Evolutionary conservation across 2,113 vertebrate species (phyloP).

Genomic region (Tupaia chinensis): DNA sequence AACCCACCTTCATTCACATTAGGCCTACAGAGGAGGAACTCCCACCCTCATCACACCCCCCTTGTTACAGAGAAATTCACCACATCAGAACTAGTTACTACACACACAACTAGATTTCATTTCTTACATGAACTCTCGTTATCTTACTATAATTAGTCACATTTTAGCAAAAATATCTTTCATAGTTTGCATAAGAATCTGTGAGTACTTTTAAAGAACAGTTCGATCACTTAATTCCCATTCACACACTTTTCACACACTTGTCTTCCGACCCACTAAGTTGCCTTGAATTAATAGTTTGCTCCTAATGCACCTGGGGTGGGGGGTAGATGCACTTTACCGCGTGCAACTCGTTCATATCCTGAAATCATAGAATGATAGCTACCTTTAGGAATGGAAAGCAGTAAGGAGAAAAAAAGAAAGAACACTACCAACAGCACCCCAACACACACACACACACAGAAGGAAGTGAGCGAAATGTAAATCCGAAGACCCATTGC

Average conservation of each 20-base stretch:
- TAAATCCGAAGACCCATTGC: background rate
- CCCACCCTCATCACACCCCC: background rate
- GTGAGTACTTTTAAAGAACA: constrained; percentile 60
- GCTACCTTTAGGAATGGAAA: constrained; percentile 27
- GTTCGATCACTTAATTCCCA: constrained; percentile 49
- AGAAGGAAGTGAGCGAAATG: constrained; percentile 12
- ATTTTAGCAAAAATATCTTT: constrained; percentile 62
- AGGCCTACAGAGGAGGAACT: background rate
- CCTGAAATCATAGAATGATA: constrained; percentile 44
- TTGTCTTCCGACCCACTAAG: constrained; percentile 63
- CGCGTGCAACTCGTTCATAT: constrained; percentile 68
- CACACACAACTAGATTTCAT: background rate
- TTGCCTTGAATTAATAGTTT: constrained; percentile 70
- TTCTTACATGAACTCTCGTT: constrained; percentile 21
- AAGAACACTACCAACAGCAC: background rate
- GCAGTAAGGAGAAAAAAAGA: background rate
- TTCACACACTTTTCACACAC: constrained; percentile 68
- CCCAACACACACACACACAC: background rate
- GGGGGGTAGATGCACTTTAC: constrained; percentile 20
- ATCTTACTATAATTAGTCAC: constrained; percentile 63
- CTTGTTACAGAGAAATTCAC: background rate
- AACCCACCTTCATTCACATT: background rate
- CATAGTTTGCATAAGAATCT: constrained; percentile 20
- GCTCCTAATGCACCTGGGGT: constrained; percentile 50
- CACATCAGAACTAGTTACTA: background rate